Percentiles rank a stretch among this genome's conserved stretches.
Conservation (phyloP, 2,797 vertebrate genomes). For the Poeciliopsis infans region DNA sequence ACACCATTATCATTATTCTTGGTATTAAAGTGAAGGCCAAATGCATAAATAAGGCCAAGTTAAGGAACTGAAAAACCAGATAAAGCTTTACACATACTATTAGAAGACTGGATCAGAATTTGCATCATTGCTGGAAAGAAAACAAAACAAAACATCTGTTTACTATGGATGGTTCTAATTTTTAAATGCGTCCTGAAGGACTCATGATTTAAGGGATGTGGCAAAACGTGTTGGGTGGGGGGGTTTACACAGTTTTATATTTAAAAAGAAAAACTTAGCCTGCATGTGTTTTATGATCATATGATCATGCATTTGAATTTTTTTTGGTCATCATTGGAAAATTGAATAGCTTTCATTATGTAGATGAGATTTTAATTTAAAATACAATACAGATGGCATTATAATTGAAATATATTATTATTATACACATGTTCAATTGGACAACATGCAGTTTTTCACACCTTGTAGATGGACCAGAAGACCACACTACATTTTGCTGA, state of each 20-base stretch:
- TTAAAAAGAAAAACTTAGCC: background rate
- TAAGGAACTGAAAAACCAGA: slow-evolving; percentile 62
- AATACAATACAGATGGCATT: no score
- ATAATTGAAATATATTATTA: no score
- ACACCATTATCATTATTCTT: slow-evolving; percentile 24
- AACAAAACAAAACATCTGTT: slow-evolving; percentile 31
- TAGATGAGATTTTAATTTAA: background rate
- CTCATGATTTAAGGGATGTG: slow-evolving; percentile 38
- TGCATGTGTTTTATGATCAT: slow-evolving; percentile 5
- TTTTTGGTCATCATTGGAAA: slow-evolving; percentile 3
- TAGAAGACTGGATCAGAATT: slow-evolving; percentile 58
- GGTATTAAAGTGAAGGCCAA: slow-evolving; percentile 56
- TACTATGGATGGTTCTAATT: slow-evolving; percentile 33
- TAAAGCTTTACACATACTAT: slow-evolving; percentile 60
- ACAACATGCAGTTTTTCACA: background rate
- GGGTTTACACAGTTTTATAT: no score
- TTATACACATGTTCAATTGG: background rate
- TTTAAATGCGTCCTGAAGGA: slow-evolving; percentile 52
- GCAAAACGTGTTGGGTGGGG: background rate
- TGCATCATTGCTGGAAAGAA: slow-evolving; percentile 36
- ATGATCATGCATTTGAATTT: slow-evolving; percentile 8
- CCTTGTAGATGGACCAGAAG: slow-evolving; percentile 19
- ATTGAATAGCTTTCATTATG: slow-evolving; percentile 4
- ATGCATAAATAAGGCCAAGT: slow-evolving; percentile 44
- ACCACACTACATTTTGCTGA: slow-evolving; percentile 17